A percentile compares a stretch with the other conserved stretches of the same genome.
Conservation (phyloP, 2,888 invertebrate genomes). For the Caenorhabditis japonica region DNA sequence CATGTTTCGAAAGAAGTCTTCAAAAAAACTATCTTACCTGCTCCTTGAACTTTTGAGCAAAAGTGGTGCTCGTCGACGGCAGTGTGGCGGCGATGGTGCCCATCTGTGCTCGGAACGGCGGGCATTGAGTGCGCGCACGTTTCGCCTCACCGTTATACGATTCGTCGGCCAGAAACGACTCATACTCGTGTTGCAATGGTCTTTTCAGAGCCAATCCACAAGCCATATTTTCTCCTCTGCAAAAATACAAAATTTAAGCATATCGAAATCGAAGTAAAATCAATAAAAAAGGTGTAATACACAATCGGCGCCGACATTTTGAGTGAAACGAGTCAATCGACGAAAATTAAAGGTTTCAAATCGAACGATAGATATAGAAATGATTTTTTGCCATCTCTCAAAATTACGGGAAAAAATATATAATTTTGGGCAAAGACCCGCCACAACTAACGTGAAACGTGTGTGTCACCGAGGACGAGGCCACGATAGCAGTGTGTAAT, state of each 20-base stretch:
- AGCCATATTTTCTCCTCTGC: slow-evolving; percentile 70
- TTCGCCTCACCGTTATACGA: slow-evolving; percentile 68
- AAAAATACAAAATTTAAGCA: slow-evolving; percentile 6
- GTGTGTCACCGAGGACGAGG: not conserved
- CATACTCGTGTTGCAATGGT: slow-evolving; percentile 75
- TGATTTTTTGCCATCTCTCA: not conserved
- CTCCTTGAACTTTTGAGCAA: slow-evolving; percentile 56
- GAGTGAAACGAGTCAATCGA: not conserved
- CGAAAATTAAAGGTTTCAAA: not conserved
- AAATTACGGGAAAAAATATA: no score
- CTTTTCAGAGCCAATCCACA: slow-evolving; percentile 77
- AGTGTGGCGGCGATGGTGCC: slow-evolving; percentile 71
- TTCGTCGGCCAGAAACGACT: slow-evolving; percentile 72
- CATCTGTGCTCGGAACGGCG: slow-evolving; percentile 76
- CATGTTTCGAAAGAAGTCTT: not conserved
- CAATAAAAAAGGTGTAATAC: no score
- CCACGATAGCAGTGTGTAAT: slow-evolving; percentile 20
- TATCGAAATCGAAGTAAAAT: not conserved
- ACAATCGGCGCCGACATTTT: slow-evolving; percentile 19
- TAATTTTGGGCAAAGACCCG: no score
- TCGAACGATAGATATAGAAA: slow-evolving; percentile 9
- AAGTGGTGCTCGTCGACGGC: slow-evolving; percentile 62
- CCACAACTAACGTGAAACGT: no score
- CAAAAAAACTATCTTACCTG: slow-evolving; percentile 32
- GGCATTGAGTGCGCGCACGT: slow-evolving; percentile 73